These are phyloP conservation scores for Eristalinus sepulchralis DNA, from an alignment of 2,888 invertebrate species.

Conservation along the genomic window DNA sequence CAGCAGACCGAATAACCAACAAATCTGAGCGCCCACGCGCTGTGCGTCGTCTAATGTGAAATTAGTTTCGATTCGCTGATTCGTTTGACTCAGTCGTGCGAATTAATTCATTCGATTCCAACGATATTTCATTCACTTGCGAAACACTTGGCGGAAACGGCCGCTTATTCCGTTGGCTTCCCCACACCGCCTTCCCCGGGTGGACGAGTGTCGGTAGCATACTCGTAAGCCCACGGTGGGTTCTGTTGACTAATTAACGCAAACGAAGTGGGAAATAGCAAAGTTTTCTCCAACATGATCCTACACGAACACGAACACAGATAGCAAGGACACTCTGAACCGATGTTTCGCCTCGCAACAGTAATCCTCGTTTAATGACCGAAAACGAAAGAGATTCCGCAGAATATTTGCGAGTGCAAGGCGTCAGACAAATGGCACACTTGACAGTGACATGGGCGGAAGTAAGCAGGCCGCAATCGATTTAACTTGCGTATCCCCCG, in stretches of 20 bases:
- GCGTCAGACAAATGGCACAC: slow-evolving; percentile 6
- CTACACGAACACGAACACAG: background rate
- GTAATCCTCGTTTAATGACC: slow-evolving; percentile 4
- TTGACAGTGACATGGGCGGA: background rate
- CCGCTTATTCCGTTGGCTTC: background rate
- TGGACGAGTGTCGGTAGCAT: background rate
- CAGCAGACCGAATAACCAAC: background rate
- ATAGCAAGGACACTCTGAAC: background rate
- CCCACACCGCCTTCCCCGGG: background rate
- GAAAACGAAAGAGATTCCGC: background rate
- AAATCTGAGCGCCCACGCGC: background rate
- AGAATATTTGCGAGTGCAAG: slow-evolving; percentile 10
- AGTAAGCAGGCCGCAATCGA: background rate
- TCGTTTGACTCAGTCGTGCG: slow-evolving; percentile 1
- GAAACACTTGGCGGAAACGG: background rate
- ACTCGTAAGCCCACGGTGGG: background rate
- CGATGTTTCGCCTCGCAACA: background rate
- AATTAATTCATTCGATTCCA: slow-evolving; percentile 29
- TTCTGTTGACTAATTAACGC: background rate
- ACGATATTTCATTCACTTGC: slow-evolving; percentile 15
- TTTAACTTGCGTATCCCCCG: background rate
- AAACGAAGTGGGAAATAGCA: background rate
- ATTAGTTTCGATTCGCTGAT: slow-evolving; percentile 21
- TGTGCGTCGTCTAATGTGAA: slow-evolving; percentile 2
- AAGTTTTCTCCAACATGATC: background rate